Conservation (phyloP, 2,113 vertebrate species). For the Bos javanicus region DNA sequence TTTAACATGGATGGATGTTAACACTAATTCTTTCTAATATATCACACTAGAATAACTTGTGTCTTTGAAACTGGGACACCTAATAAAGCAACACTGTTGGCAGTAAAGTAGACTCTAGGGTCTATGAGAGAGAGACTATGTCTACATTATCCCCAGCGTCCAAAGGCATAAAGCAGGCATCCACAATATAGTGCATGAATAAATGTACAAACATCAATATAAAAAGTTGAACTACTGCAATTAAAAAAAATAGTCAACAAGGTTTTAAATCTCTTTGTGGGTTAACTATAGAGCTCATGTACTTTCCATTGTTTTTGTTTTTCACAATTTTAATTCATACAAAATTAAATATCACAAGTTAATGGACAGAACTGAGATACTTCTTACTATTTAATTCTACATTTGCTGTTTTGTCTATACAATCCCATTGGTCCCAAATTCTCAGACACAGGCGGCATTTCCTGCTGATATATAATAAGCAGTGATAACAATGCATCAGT, state of each 20-base stretch:
- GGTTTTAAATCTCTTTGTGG: neutral
- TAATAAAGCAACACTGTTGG: neutral
- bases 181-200: neutral
- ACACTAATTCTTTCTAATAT: neutral
- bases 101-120: neutral
- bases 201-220: neutral
- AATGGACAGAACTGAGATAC: neutral
- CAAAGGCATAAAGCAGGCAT: neutral
- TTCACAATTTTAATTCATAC: neutral
- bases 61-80: neutral
- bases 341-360: slow-evolving; percentile 36
- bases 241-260: neutral
- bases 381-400: slow-evolving; percentile 39
- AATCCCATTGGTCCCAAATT: neutral
- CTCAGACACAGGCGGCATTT: slow-evolving; percentile 55
- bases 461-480: slow-evolving; percentile 26
- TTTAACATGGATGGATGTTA: neutral
- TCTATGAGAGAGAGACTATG: neutral
- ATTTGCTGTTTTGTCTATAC: neutral
- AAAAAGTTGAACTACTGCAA: neutral
- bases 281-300: neutral
- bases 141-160: neutral
- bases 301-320: neutral
- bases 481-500: slow-evolving; percentile 21
- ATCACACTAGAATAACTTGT: neutral